phyloP scores from a whole-genome alignment of 2,113 vertebrate genomes.

The Entomyzon cyanotis region DNA sequence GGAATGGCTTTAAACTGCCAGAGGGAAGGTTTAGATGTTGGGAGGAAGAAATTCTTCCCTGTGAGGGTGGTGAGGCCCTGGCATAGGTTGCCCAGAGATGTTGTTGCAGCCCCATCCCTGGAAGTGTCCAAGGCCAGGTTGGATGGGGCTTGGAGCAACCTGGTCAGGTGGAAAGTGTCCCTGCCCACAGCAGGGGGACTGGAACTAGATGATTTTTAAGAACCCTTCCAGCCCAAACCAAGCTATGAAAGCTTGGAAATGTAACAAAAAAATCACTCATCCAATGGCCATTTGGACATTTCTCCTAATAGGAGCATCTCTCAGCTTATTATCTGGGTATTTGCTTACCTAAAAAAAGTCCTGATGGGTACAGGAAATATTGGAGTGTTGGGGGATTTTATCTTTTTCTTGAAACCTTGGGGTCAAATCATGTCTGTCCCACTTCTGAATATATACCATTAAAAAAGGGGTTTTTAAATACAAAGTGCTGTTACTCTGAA shows the following conservation, averaged over 20 bases:
- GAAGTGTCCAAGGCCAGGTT: not conserved
- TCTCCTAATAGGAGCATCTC: not conserved
- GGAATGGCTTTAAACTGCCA: not conserved
- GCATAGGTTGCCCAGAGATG: not conserved
- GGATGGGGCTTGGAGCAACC: not conserved
- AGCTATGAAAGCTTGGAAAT: not conserved
- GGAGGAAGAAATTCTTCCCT: not conserved
- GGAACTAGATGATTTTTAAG: not conserved
- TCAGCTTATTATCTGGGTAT: not conserved
- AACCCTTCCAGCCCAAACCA: not conserved
- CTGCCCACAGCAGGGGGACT: not conserved
- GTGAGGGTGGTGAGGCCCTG: not conserved
- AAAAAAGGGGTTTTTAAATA: not conserved
- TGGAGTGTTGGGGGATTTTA: fast-evolving
- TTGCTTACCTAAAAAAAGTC: not conserved
- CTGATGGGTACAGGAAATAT: not conserved
- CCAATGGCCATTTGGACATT: not conserved
- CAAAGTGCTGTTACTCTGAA: not conserved
- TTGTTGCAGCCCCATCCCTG: not conserved
- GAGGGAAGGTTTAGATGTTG: not conserved
- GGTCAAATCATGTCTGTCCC: not conserved
- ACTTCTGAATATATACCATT: not conserved
- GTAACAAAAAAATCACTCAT: not conserved
- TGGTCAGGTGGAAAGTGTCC: not conserved
- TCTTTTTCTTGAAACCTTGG: not conserved